phyloP scores from a whole-genome alignment of 2,888 invertebrate species.

The Geotrupes spiniger region DNA sequence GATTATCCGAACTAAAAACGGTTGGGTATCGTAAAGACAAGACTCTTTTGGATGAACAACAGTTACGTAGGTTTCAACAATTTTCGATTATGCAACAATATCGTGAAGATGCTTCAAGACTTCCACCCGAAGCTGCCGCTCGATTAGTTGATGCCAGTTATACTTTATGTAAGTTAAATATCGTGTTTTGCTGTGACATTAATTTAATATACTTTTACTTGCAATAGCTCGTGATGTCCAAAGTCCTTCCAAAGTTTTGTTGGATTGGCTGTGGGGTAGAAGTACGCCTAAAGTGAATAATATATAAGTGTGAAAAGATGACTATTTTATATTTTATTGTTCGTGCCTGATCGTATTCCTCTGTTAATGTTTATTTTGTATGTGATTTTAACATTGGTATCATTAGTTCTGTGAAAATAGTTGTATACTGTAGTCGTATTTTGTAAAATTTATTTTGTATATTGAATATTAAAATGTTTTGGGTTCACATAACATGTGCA shows the following conservation, averaged over 20 bases:
- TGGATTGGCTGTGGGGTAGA: conserved; percentile 81
- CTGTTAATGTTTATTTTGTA: neutral
- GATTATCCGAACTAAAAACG: conserved; percentile 71
- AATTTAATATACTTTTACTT: conserved; percentile 16
- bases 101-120: conserved; percentile 65
- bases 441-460: too few relatives aligned
- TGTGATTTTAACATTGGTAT: too few relatives aligned
- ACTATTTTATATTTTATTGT: neutral
- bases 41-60: conserved; percentile 71
- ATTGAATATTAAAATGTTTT: too few relatives aligned
- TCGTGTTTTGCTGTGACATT: neutral
- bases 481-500: too few relatives aligned
- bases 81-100: conserved; percentile 67
- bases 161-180: conserved; percentile 63
- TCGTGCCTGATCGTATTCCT: conserved; percentile 1
- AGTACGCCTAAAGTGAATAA: conserved; percentile 63
- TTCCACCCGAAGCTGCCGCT: conserved; percentile 71
- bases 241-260: conserved; percentile 73
- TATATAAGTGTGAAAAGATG: conserved; percentile 31
- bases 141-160: conserved; percentile 68
- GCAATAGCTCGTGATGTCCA: conserved; percentile 73
- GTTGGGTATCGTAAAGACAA: conserved; percentile 76
- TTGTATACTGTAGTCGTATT: too few relatives aligned
- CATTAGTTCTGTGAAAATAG: too few relatives aligned
- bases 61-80: conserved; percentile 68